Evolutionary conservation across 2,888 invertebrate genomes (phyloP).

Genomic region (Tiliacea citrago): DNA sequence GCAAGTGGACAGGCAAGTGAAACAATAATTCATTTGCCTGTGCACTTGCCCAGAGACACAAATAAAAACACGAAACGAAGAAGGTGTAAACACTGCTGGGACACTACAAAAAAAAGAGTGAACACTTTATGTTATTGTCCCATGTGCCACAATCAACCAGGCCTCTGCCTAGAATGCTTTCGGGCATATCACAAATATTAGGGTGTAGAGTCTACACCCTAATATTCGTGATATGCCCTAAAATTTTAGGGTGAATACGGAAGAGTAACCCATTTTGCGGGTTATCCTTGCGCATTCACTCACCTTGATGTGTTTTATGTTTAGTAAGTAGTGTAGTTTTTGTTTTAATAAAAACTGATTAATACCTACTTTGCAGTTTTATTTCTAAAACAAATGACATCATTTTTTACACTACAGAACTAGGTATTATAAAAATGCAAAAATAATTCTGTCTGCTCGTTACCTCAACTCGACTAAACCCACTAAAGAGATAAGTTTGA

Average conservation of each 20-base stretch:
- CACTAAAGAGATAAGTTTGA: no score
- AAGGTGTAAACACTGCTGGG: conserved; percentile 9
- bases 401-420: not conserved
- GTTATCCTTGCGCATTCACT: not conserved
- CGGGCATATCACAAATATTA: not conserved
- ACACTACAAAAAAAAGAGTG: not conserved
- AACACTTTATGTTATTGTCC: not conserved
- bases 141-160: not conserved
- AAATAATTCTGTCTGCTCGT: no score
- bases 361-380: not conserved
- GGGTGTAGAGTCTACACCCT: not conserved
- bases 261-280: not conserved
- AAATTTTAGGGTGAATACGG: not conserved
- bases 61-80: not conserved
- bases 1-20: not conserved
- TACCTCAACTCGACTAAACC: no score
- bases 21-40: not conserved
- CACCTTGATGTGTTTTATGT: no score
- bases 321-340: not conserved
- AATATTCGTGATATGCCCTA: no score
- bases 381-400: not conserved
- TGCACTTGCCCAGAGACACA: not conserved
- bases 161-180: not conserved
- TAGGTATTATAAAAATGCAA: not conserved
- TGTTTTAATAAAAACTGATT: not conserved